A percentile compares a stretch with the other conserved stretches of the same genome.
Evolutionary conservation across 2,888 invertebrate species (phyloP).

Genomic region (Thysanoteuthis rhombus): DNA sequence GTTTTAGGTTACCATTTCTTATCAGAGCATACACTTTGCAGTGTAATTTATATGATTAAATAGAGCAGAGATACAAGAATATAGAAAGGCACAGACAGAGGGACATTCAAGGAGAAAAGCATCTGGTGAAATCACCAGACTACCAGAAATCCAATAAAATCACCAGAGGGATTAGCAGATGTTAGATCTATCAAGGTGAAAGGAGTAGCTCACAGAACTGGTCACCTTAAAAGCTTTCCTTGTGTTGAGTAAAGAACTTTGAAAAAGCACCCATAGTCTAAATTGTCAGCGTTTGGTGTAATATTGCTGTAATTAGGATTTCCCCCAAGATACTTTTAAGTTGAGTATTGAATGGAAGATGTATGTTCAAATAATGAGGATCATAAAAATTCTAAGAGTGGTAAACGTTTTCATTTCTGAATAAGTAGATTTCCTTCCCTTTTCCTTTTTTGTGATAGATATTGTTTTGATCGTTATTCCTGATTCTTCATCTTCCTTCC

Average conservation of each 20-base stretch:
- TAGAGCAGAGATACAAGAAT: slow-evolving; percentile 12
- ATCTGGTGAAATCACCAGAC: slow-evolving; percentile 12
- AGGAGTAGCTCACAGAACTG: neutral
- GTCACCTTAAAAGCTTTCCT: neutral
- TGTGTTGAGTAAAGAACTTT: neutral
- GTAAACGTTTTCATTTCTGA: too few relatives aligned
- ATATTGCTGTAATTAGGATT: neutral
- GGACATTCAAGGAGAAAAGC: neutral
- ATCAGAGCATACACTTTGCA: slow-evolving; percentile 12
- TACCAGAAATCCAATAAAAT: neutral
- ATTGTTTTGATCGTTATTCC: too few relatives aligned
- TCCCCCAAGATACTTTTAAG: too few relatives aligned
- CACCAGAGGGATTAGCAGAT: neutral
- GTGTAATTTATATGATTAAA: neutral
- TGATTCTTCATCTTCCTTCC: too few relatives aligned
- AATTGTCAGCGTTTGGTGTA: neutral
- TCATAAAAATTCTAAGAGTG: too few relatives aligned
- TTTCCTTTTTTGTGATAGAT: too few relatives aligned
- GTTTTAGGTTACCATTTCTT: slow-evolving; percentile 12
- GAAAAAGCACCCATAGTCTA: neutral
- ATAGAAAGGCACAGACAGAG: neutral
- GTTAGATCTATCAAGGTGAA: neutral
- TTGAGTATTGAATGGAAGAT: too few relatives aligned
- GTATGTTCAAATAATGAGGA: too few relatives aligned
- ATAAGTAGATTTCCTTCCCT: too few relatives aligned